Evolutionary conservation across 2,888 invertebrate species (phyloP).

Genomic region (Protophormia terraenovae): DNA sequence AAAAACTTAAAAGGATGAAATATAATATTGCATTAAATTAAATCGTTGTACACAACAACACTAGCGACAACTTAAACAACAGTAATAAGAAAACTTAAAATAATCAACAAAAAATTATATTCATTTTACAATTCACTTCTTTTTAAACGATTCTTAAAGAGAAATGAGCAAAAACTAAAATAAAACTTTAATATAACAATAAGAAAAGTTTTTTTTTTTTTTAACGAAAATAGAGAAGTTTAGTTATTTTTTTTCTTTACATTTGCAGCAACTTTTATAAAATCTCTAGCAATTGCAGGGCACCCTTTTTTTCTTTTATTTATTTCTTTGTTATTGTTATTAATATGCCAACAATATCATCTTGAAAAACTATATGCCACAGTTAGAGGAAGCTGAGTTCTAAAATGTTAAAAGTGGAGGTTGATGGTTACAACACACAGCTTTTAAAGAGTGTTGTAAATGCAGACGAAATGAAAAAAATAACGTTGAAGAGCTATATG

Average conservation of each 20-base stretch:
- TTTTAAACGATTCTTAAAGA: constrained; percentile 43
- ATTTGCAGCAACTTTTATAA: background rate
- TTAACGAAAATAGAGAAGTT: constrained; percentile 17
- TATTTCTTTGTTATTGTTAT: constrained; percentile 39
- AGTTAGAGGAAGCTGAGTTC: constrained; percentile 26
- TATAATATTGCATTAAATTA: constrained; percentile 10
- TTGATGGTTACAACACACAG: constrained; percentile 32
- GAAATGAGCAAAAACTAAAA: constrained; percentile 26
- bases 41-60: background rate
- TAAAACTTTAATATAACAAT: constrained; percentile 46
- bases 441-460: constrained; percentile 30
- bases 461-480: constrained; percentile 22
- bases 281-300: background rate
- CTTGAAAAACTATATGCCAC: constrained; percentile 37
- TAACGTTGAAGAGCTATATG: constrained; percentile 47
- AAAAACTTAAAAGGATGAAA: background rate
- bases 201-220: constrained; percentile 34
- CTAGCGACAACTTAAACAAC: background rate
- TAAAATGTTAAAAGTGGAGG: constrained; percentile 14
- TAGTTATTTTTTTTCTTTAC: too few species aligned
- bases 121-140: constrained; percentile 53
- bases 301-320: constrained; percentile 16
- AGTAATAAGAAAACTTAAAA: background rate
- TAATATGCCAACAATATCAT: constrained; percentile 60
- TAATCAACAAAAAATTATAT: constrained; percentile 23